Conservation (phyloP, 2,113 vertebrate genomes). For the Xiphophorus hellerii region DNA sequence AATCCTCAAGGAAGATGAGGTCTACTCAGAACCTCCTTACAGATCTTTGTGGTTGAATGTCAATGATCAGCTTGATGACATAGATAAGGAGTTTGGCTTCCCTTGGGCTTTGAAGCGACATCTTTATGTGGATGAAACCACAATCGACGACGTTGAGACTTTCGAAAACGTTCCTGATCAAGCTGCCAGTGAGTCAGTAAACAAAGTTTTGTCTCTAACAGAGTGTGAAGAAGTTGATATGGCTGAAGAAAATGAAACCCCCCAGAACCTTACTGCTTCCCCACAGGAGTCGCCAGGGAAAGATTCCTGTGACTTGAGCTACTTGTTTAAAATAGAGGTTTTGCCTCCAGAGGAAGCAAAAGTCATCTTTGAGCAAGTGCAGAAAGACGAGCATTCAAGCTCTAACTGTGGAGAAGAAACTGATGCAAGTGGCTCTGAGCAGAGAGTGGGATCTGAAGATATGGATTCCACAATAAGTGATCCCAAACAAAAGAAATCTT, state of each 20-base stretch:
- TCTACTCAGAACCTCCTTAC: conserved; percentile 53
- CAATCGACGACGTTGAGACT: not conserved
- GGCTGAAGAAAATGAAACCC: not conserved
- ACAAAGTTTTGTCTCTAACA: not conserved
- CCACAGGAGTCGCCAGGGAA: not conserved
- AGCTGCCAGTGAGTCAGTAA: not conserved
- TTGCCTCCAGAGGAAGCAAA: conserved; percentile 65
- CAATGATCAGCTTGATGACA: conserved; percentile 65
- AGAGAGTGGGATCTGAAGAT: not conserved
- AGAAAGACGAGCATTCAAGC: conserved; percentile 6
- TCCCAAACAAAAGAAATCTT: not conserved
- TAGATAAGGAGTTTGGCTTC: conserved; percentile 71
- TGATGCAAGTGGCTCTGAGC: not conserved
- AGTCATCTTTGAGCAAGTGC: conserved; percentile 24
- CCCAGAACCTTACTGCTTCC: not conserved
- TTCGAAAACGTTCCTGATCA: not conserved
- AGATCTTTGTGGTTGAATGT: conserved; percentile 72
- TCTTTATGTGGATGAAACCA: not conserved
- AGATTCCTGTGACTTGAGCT: conserved; percentile 33
- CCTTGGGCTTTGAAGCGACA: conserved; percentile 15
- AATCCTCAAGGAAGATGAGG: conserved; percentile 51
- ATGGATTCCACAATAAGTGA: not conserved
- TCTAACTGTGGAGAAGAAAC: not conserved
- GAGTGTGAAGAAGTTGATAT: not conserved
- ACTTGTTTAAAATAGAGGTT: conserved; percentile 61